phyloP scores from a whole-genome alignment of 2,797 vertebrate species.

The Serranus cabrilla region DNA sequence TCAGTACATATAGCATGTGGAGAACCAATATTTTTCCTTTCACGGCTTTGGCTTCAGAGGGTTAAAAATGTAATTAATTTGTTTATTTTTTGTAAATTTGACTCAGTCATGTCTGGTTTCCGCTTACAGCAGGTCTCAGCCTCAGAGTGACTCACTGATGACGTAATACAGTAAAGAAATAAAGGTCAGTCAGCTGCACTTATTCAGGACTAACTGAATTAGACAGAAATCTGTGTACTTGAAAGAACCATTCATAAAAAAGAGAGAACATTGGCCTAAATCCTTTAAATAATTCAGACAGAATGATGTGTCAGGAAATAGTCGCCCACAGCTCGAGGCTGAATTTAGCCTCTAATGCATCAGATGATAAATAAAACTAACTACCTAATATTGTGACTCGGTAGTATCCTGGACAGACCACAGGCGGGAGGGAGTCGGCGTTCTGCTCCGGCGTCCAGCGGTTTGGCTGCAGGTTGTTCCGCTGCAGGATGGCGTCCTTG shows the following conservation, averaged over 20 bases:
- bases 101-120: constrained; percentile 30
- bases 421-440: constrained; percentile 64
- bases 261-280: neutral
- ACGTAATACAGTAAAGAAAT: constrained; percentile 21
- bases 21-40: no score
- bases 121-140: constrained; percentile 12
- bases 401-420: constrained; percentile 85
- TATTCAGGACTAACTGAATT: constrained; percentile 22
- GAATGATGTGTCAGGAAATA: neutral
- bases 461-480: constrained; percentile 88
- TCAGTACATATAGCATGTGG: no score
- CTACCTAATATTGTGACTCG: constrained; percentile 92
- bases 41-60: no score
- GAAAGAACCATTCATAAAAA: neutral
- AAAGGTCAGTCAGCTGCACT: constrained; percentile 12
- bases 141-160: constrained; percentile 37
- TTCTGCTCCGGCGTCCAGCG: constrained; percentile 78
- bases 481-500: constrained; percentile 83
- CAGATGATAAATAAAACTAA: constrained; percentile 12
- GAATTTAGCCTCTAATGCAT: neutral
- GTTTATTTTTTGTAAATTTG: constrained; percentile 14
- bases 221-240: neutral
- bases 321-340: neutral
- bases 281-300: neutral
- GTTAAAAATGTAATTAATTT: no score